Evolutionary conservation across 1,140 invertebrate genomes (phyloP), one percentile per base, ranked within the genome.

Genomic region (Penaeus indicus): DNA sequence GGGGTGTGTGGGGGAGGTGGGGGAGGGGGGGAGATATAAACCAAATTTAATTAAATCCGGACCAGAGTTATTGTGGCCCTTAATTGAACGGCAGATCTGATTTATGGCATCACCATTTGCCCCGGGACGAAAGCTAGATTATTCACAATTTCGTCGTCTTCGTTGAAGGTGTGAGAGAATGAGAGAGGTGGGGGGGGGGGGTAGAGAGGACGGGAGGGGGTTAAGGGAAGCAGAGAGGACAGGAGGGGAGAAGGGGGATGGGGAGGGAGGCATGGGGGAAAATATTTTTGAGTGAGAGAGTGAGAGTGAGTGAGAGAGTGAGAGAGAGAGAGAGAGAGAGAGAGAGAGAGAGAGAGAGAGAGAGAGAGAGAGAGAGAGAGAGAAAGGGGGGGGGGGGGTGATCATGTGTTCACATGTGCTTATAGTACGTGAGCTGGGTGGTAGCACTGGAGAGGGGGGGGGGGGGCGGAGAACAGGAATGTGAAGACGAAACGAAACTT

Each of bases 11-110:
- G 32, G 13, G 21, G 8, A 60, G 79, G 79, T 22, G 47, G 79
- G 47, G 1, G 19, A 5, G 80, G 61, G 32, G 82, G 82, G 67
- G 72, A 63, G 85, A 86, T 80, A 86, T 86, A 86, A 86, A 86
- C 85, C 85, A 86, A 86, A 86, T 86, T 86, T 86, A 86, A 86
- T 86, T 86, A 86, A 86, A 86, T 86, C 85, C 85, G 54, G 32
- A 86, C 75, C 64, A 42, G 69, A 86, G 85, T 86, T 86, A 86
- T 86, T 86, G 85, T 86, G 54, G 62, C 61, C 77, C 85, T 86
- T 86, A 86, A 86, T 86, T 86, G 85, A 86, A 86, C 85, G 85
- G 85, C 77, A 80, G 22, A 86, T 80, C 77, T 86, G 85, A 86
- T 86, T 86, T 86, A 86, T 86, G 85, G 61, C 60, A 79, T 64